Evolutionary conservation across 2,888 invertebrate species (phyloP).

Genomic region (Chalcosyrphus nemorum): DNA sequence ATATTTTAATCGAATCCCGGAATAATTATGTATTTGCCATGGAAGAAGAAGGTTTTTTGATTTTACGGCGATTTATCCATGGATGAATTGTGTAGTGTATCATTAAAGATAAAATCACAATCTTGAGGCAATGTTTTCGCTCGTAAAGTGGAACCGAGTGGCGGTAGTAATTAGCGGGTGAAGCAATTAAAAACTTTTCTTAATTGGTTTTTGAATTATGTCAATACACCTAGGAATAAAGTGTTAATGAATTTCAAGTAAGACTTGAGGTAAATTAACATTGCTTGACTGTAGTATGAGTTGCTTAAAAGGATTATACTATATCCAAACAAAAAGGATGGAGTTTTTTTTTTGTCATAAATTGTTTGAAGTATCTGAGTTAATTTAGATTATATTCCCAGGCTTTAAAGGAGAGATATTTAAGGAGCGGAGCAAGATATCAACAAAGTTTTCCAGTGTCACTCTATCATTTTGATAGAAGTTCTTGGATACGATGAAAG

Average conservation of each 20-base stretch:
- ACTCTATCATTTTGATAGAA: too few relatives aligned
- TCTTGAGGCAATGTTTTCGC: background rate
- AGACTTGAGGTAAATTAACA: background rate
- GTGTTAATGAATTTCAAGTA: background rate
- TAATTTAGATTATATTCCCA: too few relatives aligned
- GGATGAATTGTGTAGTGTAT: conserved; percentile 14
- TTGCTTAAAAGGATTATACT: background rate
- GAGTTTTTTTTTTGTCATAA: too few relatives aligned
- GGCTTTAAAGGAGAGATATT: too few relatives aligned
- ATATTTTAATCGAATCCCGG: conserved; percentile 51
- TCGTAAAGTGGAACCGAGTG: background rate
- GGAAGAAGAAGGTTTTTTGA: conserved; percentile 31
- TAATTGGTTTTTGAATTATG: conserved; percentile 49
- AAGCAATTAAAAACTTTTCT: conserved; percentile 61
- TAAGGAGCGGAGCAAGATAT: too few relatives aligned
- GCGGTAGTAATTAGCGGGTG: conserved; percentile 32
- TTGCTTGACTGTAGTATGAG: background rate
- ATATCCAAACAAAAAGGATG: too few relatives aligned
- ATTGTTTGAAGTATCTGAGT: too few relatives aligned
- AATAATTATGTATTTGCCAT: conserved; percentile 21
- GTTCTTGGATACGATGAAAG: too few relatives aligned
- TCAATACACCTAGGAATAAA: background rate
- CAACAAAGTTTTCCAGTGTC: too few relatives aligned
- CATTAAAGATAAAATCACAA: conserved; percentile 39
- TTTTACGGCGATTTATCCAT: conserved; percentile 38